A percentile compares a stretch with the other conserved stretches of the same genome.
Conservation (phyloP, 2,113 vertebrate genomes). For the Callaeas wilsoni region DNA sequence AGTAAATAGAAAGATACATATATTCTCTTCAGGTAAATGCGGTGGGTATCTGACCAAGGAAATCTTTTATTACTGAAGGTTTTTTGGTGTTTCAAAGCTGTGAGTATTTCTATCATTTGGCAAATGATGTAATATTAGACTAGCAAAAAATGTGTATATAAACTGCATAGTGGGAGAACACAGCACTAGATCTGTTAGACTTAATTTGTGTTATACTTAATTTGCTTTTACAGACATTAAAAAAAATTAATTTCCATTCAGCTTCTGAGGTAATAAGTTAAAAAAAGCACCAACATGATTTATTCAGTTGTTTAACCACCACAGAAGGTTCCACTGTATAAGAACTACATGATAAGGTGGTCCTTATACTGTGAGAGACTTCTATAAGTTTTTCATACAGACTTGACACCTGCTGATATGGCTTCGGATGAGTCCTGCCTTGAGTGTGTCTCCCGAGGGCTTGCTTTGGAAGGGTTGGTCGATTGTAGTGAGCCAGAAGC, state of each 20-base stretch:
- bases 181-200: not conserved
- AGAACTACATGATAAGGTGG: not conserved
- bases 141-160: not conserved
- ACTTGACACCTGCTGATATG: conserved; percentile 98
- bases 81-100: conserved; percentile 3
- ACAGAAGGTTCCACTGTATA: not conserved
- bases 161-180: not conserved
- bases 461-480: conserved; percentile 83
- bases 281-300: conserved; percentile 82
- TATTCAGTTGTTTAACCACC: not conserved
- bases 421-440: conserved; percentile 90
- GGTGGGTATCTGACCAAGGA: not conserved
- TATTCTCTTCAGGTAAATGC: not conserved
- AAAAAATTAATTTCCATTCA: conserved; percentile 4
- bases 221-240: not conserved
- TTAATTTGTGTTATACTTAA: not conserved
- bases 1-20: not conserved
- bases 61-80: not conserved
- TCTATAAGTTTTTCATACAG: conserved; percentile 98
- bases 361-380: not conserved
- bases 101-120: not conserved
- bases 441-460: conserved; percentile 84
- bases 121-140: not conserved
- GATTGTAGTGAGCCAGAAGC: conserved; percentile 93
- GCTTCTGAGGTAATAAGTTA: conserved; percentile 92